phyloP scores from a whole-genome alignment of 2,113 vertebrate genomes.

The Cairina moschata region DNA sequence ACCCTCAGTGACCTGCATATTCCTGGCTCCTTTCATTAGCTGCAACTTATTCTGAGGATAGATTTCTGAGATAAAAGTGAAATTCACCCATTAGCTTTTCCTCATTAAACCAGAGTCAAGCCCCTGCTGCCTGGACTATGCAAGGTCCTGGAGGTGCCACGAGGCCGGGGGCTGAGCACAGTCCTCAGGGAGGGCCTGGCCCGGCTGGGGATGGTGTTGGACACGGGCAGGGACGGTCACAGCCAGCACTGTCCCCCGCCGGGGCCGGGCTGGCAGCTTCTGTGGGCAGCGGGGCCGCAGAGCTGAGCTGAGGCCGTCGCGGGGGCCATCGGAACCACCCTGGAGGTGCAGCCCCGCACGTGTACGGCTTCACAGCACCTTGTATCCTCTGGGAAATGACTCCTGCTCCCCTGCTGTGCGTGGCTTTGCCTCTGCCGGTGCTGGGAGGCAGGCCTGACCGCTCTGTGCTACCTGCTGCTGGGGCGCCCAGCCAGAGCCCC shows the following conservation, averaged over 20 bases:
- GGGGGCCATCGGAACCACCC: accelerated
- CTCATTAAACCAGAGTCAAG: neutral
- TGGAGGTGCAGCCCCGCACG: accelerated
- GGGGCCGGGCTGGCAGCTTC: too few relatives aligned
- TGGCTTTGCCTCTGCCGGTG: accelerated
- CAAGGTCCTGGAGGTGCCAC: neutral
- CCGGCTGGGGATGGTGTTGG: too few relatives aligned
- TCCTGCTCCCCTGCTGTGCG: neutral
- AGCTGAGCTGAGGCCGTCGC: neutral
- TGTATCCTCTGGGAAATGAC: neutral
- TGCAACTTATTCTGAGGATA: neutral
- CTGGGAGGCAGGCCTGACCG: neutral
- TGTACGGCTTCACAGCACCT: accelerated
- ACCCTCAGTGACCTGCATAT: neutral
- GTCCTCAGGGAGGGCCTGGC: neutral
- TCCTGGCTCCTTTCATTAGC: conserved; percentile 6
- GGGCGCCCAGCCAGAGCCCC: neutral
- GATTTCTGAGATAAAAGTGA: neutral
- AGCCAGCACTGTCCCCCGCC: too few relatives aligned
- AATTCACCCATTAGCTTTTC: neutral
- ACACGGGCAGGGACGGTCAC: too few relatives aligned
- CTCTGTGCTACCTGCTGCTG: accelerated
- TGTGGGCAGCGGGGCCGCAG: too few relatives aligned
- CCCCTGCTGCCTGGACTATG: neutral
- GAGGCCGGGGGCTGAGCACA: neutral